A percentile compares a stretch with the other conserved stretches of the same genome.
Conservation (phyloP, 1,140 invertebrate species). For the Psilanteris sp. region DNA sequence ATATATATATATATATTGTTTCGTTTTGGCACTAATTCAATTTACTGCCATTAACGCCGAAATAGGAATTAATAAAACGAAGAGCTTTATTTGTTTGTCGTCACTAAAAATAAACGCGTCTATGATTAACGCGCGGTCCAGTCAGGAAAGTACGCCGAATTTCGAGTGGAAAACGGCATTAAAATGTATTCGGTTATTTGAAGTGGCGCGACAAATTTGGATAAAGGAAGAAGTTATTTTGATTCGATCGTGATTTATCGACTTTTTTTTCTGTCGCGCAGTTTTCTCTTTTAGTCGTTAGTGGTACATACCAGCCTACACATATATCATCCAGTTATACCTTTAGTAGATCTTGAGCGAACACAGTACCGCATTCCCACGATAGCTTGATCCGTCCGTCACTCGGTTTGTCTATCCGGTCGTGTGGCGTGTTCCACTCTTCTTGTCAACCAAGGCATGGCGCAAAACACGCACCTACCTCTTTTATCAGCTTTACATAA, state of each 20-base stretch:
- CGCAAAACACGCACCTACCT: conserved; percentile 21
- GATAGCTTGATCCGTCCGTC: conserved; percentile 49
- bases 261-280: conserved; percentile 33
- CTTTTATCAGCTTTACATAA: conserved; percentile 44
- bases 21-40: no score
- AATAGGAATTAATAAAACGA: no score
- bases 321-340: conserved; percentile 40
- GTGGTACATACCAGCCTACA: conserved; percentile 46
- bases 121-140: no score
- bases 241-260: conserved; percentile 39
- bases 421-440: conserved; percentile 31
- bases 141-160: no score
- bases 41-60: no score
- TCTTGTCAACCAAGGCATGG: conserved; percentile 25
- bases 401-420: conserved; percentile 47
- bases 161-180: no score
- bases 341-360: conserved; percentile 45
- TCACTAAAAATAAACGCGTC: no score
- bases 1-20: no score
- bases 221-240: conserved; percentile 7
- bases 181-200: no score
- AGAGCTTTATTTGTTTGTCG: no score
- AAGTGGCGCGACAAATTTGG: conserved; percentile 24
- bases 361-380: conserved; percentile 47
- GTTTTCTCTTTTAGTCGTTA: conserved; percentile 33